phyloP scores from a whole-genome alignment of 2,113 vertebrate genomes.

The Pseudopipra pipra region DNA sequence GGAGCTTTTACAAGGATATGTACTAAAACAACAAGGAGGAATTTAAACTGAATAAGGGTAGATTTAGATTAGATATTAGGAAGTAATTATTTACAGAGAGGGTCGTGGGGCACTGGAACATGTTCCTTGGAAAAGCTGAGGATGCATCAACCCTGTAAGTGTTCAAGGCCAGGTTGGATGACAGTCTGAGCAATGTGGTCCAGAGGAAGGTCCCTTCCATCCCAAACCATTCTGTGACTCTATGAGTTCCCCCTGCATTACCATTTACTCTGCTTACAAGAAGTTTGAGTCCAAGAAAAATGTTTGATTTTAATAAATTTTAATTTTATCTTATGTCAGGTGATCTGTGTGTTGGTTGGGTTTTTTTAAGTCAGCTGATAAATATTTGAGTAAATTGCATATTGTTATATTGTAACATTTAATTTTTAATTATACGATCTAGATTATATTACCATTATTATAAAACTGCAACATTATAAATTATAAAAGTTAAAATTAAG shows the following conservation, averaged over 20 bases:
- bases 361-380: not conserved
- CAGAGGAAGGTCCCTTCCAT: not conserved
- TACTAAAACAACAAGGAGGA: not conserved
- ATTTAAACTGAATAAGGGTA: not conserved
- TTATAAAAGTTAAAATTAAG: not conserved
- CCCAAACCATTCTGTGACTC: not conserved
- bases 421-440: not conserved
- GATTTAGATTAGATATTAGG: not conserved
- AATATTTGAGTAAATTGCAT: not conserved
- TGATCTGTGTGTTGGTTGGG: accelerated
- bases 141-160: not conserved
- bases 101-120: not conserved
- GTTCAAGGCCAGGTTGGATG: not conserved
- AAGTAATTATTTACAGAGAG: not conserved
- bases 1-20: not conserved
- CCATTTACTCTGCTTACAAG: not conserved
- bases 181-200: not conserved
- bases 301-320: not conserved
- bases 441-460: not conserved
- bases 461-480: not conserved
- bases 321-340: not conserved
- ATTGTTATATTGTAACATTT: not conserved
- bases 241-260: not conserved
- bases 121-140: not conserved
- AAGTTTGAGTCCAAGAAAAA: not conserved